Evolutionary conservation across 2,113 vertebrate species (phyloP).

Genomic region (Serilophus lunatus): DNA sequence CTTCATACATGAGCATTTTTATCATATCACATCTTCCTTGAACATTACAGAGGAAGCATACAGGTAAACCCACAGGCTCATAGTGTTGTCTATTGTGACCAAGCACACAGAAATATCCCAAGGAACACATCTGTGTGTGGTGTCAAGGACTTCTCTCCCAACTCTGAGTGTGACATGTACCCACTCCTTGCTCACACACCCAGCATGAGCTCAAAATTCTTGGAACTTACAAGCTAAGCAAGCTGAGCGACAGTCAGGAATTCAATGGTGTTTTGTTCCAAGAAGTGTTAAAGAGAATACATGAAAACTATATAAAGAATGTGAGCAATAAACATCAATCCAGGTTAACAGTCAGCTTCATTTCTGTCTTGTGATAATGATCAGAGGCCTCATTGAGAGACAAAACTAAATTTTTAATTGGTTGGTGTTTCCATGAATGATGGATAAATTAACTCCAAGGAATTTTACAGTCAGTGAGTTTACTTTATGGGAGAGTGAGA

Average conservation of each 20-base stretch:
- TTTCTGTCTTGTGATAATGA: not conserved
- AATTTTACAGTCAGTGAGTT: not conserved
- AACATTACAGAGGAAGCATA: rapidly evolving
- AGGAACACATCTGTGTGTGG: rapidly evolving
- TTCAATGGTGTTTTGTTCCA: not conserved
- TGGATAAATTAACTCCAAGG: not conserved
- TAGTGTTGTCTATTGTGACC: rapidly evolving
- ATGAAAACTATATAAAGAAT: not conserved
- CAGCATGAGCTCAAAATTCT: rapidly evolving
- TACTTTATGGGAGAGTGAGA: not conserved
- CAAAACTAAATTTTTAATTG: not conserved
- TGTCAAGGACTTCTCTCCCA: not conserved
- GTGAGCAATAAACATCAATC: not conserved
- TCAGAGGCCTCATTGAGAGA: not conserved
- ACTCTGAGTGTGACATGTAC: rapidly evolving
- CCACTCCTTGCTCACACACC: not conserved
- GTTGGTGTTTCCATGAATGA: not conserved
- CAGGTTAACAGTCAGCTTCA: not conserved
- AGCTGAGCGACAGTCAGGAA: not conserved
- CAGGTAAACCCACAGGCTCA: not conserved
- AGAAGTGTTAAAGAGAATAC: not conserved
- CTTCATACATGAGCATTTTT: not conserved
- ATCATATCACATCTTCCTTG: not conserved
- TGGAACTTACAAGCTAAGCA: not conserved
- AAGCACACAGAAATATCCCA: not conserved